Base-by-base conservation (phyloP, 2,797 vertebrate species). In the Phrynocephalus vlangalii region DNA sequence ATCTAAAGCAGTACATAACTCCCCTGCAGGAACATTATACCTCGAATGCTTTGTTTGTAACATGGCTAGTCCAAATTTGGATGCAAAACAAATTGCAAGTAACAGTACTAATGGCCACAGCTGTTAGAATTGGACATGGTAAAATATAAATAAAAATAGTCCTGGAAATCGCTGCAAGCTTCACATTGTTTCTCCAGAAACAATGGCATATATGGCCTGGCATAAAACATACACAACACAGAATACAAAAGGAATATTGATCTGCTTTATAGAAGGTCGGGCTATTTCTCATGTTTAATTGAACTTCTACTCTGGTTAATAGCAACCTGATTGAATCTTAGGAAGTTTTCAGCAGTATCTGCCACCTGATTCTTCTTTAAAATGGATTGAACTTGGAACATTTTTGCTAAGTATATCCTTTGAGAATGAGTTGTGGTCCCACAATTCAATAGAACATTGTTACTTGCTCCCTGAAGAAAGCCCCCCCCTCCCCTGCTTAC, bases 121-220 rank as follows among this genome's bases (percentile, higher is more conserved):
- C 38, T 66, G 56, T 66, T 66, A n/a, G 56, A 56, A 75, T 66
- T 20, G 16, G 33, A 44, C 72, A 84, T 10, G 24, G 71, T 63
- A 66, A 44, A 50, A 75, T 60, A 13, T 16, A 8, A 84, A 28
- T 63, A 66, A 11, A 9, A 6, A n/a, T 30, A 60, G 50, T 73
- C 15, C 16, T 79, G 52, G 44, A n/a, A 28, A 79, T 48, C n/a
- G 20, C 78, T 33, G n/a, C 7, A 48, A 52, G 30, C 76, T 52
- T 52, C 22, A 24, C 10, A 83, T 28, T 83, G n/a, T 52, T 83
- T 11, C 38, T 30, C 68, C 3, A 18, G 20, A 48, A 56, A 56
- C n/a, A 38, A 13, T 83, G n/a, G n/a, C 82, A 83, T 75, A 84
- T 38, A 73, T 84, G 30, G 50, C 24, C 13, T 75, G 50, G 52